Conservation (phyloP, 1,140 invertebrate species). For the Elymnias hypermnestra region DNA sequence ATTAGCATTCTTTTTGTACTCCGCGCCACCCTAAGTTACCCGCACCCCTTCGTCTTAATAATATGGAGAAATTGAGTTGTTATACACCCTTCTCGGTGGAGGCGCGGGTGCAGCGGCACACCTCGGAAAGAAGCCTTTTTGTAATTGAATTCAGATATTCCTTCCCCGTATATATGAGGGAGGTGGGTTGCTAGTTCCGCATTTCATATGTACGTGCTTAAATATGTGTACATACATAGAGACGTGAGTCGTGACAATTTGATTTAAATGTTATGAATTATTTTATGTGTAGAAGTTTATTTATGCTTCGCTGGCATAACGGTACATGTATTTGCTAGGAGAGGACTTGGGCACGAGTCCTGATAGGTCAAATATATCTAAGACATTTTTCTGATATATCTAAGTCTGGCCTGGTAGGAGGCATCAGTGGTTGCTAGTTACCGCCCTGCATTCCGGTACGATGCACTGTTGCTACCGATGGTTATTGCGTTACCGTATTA, state of each 20-base stretch:
- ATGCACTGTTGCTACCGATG: no score
- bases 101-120: conserved; percentile 64
- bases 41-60: conserved; percentile 65
- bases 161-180: conserved; percentile 58
- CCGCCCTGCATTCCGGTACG: no score
- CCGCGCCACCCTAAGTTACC: conserved; percentile 50
- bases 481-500: no score
- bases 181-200: conserved; percentile 52
- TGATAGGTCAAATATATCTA: no score
- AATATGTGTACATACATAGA: conserved; percentile 42
- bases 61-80: conserved; percentile 73
- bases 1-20: conserved; percentile 73
- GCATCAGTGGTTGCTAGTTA: no score
- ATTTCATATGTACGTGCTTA: conserved; percentile 41
- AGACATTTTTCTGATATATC: no score
- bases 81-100: conserved; percentile 66
- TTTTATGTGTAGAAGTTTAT: no score
- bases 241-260: no score
- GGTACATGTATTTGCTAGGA: no score
- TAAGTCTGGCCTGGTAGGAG: no score
- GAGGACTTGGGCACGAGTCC: no score
- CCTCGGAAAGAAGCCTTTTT: conserved; percentile 61
- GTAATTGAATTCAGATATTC: conserved; percentile 75
- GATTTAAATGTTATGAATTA: conserved; percentile 1
- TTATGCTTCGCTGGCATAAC: no score